Conservation (phyloP, 2,113 vertebrate genomes). For the Tychaedon coryphoeus region DNA sequence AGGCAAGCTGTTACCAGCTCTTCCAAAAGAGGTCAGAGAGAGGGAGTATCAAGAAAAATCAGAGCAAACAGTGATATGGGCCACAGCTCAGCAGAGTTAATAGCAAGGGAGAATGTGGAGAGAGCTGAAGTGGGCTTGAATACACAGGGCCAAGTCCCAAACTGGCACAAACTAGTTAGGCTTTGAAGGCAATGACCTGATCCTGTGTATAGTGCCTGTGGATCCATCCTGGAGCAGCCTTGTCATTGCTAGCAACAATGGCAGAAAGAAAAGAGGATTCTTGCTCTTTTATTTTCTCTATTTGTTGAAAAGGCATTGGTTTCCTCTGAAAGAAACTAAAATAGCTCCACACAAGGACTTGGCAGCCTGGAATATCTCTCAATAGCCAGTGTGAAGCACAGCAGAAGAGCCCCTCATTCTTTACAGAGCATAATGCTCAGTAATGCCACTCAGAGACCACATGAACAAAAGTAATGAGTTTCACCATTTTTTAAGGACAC, state of each 20-base stretch:
- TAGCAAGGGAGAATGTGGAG: not conserved
- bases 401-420: not conserved
- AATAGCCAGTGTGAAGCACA: not conserved
- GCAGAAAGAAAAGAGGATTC: not conserved
- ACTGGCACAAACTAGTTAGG: not conserved
- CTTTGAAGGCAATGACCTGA: slow-evolving; percentile 1
- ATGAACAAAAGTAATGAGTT: not conserved
- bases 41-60: not conserved
- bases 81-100: slow-evolving; percentile 4
- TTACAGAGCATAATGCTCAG: not conserved
- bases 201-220: not conserved
- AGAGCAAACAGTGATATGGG: not conserved
- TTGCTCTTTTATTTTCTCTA: not conserved
- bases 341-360: not conserved
- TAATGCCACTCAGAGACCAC: not conserved
- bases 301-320: slow-evolving; percentile 21
- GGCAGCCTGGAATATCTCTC: slow-evolving; percentile 19
- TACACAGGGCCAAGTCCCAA: not conserved
- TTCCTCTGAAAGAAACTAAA: slow-evolving; percentile 37
- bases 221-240: not conserved
- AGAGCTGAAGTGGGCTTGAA: not conserved
- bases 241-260: not conserved
- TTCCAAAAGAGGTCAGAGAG: slow-evolving; percentile 16
- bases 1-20: not conserved
- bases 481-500: not conserved